Evolutionary conservation across 2,113 vertebrate species (phyloP), one percentile per base, ranked within the genome.

Genomic region (Lepidothrix coronata): DNA sequence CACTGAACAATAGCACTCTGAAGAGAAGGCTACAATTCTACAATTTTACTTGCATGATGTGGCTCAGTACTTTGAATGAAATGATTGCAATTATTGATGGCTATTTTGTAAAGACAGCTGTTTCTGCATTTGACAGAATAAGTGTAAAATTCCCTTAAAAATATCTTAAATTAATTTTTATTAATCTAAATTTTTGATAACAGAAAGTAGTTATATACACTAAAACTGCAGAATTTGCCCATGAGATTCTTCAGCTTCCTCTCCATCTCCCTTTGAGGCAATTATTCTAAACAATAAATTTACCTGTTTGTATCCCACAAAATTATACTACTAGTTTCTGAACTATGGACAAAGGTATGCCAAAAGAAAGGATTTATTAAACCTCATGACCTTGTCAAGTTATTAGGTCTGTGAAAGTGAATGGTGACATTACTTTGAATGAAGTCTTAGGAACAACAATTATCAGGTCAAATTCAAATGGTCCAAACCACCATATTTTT

Each of bases 71-170:
- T 97, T 97, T 11, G 59, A 97, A 97, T 97, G 95, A 97, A 97
- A 97, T 96, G 62, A 96, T 93, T 96, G 85, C 89, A 97, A 97
- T 97, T 97, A 97, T 96, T 21, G 27, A 91, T 95, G 97, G 92
- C 96, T 97, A 96, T 96, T 97, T 96, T 96, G 85, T 97, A 97
- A 97, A 97, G 92, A 91, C 84, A 96, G 71, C 85, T 96, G 93
- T 96, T 97, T 95, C 80, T 59, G 81, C 61, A 91, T 73, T 79
- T 97, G 97, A 96, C 95, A 95, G 85, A 92, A 96, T 31, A 78
- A 78, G 61, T 96, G 70, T 73, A 72, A 91, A 85, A 77, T 76
- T 73, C 82, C 66, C 54, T 95, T 95, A 92, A 80, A 94, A 92
- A 76, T 93, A 95, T 94, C 72, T 68, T 63, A 85, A 78, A 85